Conservation (phyloP, 2,797 vertebrate species). For the Notolabrus celidotus region DNA sequence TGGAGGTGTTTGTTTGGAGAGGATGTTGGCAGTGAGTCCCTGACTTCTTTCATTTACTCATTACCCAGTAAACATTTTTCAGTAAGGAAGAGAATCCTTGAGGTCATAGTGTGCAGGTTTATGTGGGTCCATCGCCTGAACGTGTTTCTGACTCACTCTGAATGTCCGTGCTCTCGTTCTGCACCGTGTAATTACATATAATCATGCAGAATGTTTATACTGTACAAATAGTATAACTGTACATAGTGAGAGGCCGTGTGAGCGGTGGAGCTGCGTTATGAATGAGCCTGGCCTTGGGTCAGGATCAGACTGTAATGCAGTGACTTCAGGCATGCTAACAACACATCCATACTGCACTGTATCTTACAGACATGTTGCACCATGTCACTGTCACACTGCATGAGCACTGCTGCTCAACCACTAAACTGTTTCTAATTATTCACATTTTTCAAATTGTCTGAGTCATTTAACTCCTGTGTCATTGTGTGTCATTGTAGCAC, state of each 20-base stretch:
- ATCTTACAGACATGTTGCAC: slow-evolving; percentile 14
- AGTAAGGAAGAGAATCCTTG: slow-evolving; percentile 63
- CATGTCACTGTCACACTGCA: not conserved
- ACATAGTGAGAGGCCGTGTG: slow-evolving; percentile 60
- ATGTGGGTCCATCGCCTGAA: slow-evolving; percentile 29
- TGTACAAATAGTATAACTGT: slow-evolving; percentile 76
- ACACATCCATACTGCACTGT: slow-evolving; percentile 3
- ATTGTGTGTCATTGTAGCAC: slow-evolving; percentile 1
- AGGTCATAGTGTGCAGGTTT: slow-evolving; percentile 58
- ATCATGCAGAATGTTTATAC: slow-evolving; percentile 81
- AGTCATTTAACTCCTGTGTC: not conserved
- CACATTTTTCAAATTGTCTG: slow-evolving; percentile 13
- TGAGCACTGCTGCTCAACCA: not conserved
- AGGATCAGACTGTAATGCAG: slow-evolving; percentile 42
- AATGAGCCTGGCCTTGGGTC: slow-evolving; percentile 48
- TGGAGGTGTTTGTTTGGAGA: slow-evolving; percentile 70
- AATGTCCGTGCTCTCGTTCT: slow-evolving; percentile 46
- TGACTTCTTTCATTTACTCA: slow-evolving; percentile 73
- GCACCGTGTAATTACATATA: slow-evolving; percentile 78
- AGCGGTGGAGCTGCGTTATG: slow-evolving; percentile 47
- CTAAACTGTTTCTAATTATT: slow-evolving; percentile 20
- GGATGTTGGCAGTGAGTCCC: slow-evolving; percentile 62
- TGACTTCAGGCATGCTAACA: slow-evolving; percentile 15
- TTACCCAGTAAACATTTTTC: slow-evolving; percentile 69
- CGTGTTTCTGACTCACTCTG: slow-evolving; percentile 22